Conservation (phyloP, 1,140 invertebrate genomes). For the Cyrtorhinus lividipennis region DNA sequence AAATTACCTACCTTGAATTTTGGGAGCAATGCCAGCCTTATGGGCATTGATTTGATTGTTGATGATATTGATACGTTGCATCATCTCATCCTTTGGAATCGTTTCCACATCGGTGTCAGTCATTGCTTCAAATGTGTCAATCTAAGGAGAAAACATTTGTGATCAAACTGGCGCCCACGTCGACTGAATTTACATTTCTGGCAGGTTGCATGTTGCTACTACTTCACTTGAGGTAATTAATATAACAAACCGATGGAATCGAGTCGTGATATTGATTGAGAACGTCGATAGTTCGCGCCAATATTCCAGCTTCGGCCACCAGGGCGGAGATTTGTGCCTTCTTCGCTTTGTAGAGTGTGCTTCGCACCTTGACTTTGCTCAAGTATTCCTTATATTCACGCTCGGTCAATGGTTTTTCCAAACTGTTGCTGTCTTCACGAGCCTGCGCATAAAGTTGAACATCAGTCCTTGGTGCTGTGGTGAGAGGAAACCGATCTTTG, state of each 20-base stretch:
- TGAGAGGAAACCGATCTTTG: too few relatives aligned
- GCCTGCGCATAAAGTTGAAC: not conserved
- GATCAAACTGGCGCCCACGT: too few relatives aligned
- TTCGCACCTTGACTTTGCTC: slow-evolving; percentile 38
- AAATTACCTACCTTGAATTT: slow-evolving; percentile 14
- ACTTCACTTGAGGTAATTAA: too few relatives aligned
- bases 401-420: slow-evolving; percentile 12
- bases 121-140: slow-evolving; percentile 2
- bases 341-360: slow-evolving; percentile 63
- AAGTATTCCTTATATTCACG: slow-evolving; percentile 19
- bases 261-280: slow-evolving; percentile 27
- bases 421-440: slow-evolving; percentile 1
- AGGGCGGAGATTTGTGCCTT: slow-evolving; percentile 53
- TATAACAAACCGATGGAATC: not conserved
- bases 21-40: slow-evolving; percentile 12
- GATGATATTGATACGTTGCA: slow-evolving; percentile 18
- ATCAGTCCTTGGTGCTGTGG: not conserved
- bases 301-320: slow-evolving; percentile 50
- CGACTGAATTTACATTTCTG: too few relatives aligned
- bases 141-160: slow-evolving; percentile 5
- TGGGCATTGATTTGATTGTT: slow-evolving; percentile 14
- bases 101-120: slow-evolving; percentile 11
- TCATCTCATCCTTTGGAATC: slow-evolving; percentile 18
- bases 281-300: slow-evolving; percentile 46
- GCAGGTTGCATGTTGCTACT: too few relatives aligned